Base-by-base conservation (phyloP, 2,888 invertebrate species). In the Dicranocentrus wangi region DNA sequence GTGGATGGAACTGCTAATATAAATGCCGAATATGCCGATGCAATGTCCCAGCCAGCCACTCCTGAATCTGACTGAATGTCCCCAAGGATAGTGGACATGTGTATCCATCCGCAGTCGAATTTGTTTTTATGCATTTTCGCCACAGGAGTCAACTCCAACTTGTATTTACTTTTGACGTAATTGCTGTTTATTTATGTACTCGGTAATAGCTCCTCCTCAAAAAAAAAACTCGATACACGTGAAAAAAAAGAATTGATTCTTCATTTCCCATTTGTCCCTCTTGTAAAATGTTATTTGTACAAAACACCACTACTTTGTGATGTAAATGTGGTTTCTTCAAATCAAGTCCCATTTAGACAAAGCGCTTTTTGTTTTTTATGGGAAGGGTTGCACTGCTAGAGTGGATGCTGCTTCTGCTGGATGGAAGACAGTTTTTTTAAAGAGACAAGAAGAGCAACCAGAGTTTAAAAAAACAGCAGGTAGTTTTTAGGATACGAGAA, bases 361-460 rank as follows among this genome's bases (percentile, higher is more conserved):
- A 17, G 10, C 39, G 63, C 28, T 28, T 42, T 63, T 63, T 63
- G 63, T 63, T 42, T 63, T 39, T 63, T 5, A 1, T n/a, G n/a
- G n/a, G 10, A 60, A 23, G 17, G 13, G 53, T 19, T 23, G 21
- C 23, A 53, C 53, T 39, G 27, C 10, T 13, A n/a, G n/a, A n/a
- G n/a, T n/a, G n/a, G n/a, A n/a, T n/a, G 15, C 32, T 66, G 42
- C 21, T 65, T 17, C 17, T 63, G 1, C 17, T n/a, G 2, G 2
- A 13, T 42, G 55, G 55, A 55, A 51, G 69, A 68, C 68, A 68
- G n/a, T n/a, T n/a, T 53, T 51, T 68, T 68, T 68, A 51, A 68
- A 51, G 68, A 68, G 68, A 69, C 69, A 69, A 69, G 69, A 69
- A 69, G 69, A 69, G 53, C 69, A 69, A 69, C 32, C 19, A 19